Base-by-base conservation (phyloP, 2,888 invertebrate species). In the Callinectes sapidus region DNA sequence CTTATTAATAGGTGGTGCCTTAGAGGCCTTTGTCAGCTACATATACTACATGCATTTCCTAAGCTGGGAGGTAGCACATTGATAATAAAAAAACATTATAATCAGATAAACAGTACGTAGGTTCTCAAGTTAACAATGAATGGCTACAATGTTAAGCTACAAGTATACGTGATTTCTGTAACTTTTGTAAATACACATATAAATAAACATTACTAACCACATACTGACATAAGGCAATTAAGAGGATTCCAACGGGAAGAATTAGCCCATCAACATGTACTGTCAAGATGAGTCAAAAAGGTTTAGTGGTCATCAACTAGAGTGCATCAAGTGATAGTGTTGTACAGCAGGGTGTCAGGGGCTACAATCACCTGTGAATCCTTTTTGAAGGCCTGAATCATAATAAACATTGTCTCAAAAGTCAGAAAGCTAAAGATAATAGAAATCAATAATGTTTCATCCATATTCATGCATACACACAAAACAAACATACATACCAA, bases 301-400 rank as follows among this genome's bases (percentile, higher is more conserved):
- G 85, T 8, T 89, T n/a, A 28, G 10, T 88, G 71, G 39, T 88
- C 77, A 88, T n/a, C 88, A 91, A 54, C 88, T 88, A 89, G 32
- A 91, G 88, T 89, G 88, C 89, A 89, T 81, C 48, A 71, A 61
- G 88, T 48, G 54, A 35, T 39, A 55, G 87, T 61, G 32, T 71
- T 61, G 28, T 23, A 81, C 71, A 81, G 85, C 54, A 91, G 42
- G 39, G n/a, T 61, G 32, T 35, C 61, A 39, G 42, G 35, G 42
- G 77, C 48, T 91, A 88, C 91, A 88, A 54, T 91, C 91, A 91
- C 91, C 91, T 91, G 91, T 71, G 42, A 71, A 81, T 91, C 91
- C 91, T 42, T 88, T 91, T 91, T 91, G 91, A 54, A 86, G 91
- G 81, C 88, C 91, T 91, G 91, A 54, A 88, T 91, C 32, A 55